Conservation (phyloP, 2,113 vertebrate genomes). For the Ranitomeya imitator region DNA sequence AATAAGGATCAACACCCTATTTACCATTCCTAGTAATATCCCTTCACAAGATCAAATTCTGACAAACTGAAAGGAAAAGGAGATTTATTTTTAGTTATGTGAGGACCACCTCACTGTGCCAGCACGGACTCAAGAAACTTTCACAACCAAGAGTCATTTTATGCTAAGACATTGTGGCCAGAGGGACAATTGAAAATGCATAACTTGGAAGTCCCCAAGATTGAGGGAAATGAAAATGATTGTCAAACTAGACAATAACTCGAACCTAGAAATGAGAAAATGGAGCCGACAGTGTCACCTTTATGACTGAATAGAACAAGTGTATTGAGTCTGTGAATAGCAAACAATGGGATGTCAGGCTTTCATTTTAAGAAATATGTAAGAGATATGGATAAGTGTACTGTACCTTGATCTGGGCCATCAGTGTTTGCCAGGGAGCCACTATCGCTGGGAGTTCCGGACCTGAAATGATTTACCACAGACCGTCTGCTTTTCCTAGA, state of each 20-base stretch:
- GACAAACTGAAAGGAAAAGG: neutral
- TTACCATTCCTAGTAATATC: no score
- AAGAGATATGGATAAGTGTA: neutral
- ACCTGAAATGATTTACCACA: neutral
- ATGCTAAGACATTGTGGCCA: neutral
- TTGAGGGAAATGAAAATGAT: slow-evolving; percentile 9
- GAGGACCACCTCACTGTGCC: neutral
- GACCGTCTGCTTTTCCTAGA: neutral
- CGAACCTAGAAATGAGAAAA: neutral
- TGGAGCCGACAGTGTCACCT: neutral
- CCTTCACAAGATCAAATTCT: neutral
- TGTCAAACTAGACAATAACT: slow-evolving; percentile 5
- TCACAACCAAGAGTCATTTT: neutral
- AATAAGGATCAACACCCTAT: no score
- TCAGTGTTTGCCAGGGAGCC: neutral
- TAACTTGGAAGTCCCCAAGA: neutral
- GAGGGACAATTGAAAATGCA: neutral
- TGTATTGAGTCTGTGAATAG: neutral
- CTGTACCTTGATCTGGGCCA: slow-evolving; percentile 18
- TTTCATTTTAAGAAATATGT: neutral
- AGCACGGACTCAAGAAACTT: neutral
- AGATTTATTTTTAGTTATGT: neutral
- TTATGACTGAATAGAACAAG: no score
- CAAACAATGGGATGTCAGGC: neutral
- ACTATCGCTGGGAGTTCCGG: neutral